A percentile compares a stretch with the other conserved stretches of the same genome.
These are phyloP conservation scores for Lordiphosa collinella DNA, from an alignment of 1,140 invertebrate genomes.

Conservation along the genomic window DNA sequence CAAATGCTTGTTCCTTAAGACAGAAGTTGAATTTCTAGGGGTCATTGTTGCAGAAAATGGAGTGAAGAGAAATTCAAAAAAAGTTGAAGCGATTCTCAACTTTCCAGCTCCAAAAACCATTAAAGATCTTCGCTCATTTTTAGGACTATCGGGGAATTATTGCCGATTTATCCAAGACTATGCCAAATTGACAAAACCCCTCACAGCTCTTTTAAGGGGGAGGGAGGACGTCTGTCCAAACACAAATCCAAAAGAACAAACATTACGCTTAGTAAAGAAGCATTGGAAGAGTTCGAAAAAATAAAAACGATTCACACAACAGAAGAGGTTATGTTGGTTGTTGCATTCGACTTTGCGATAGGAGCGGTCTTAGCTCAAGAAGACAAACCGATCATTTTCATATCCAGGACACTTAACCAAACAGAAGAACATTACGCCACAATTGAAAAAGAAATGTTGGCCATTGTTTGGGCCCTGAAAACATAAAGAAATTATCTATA, in stretches of 20 bases:
- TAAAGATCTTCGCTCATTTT: no score
- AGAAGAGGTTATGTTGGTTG: slow-evolving; percentile 69
- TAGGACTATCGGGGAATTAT: no score
- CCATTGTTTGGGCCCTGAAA: slow-evolving; percentile 79
- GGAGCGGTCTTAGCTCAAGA: slow-evolving; percentile 27
- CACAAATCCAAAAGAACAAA: slow-evolving; percentile 28
- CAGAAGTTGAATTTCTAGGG: no score
- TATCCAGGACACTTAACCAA: slow-evolving; percentile 3
- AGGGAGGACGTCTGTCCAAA: background rate
- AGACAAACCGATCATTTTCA: background rate
- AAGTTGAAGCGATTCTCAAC: no score
- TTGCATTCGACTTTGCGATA: slow-evolving; percentile 54
- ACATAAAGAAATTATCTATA: slow-evolving; percentile 66
- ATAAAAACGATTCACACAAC: slow-evolving; percentile 28
- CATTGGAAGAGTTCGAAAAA: slow-evolving; percentile 45
- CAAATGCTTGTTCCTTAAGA: no score
- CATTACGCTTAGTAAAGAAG: slow-evolving; percentile 43
- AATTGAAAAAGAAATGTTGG: slow-evolving; percentile 60
- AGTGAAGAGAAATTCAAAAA: no score
- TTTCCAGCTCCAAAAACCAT: background rate
- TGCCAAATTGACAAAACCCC: background rate
- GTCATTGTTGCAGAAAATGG: no score
- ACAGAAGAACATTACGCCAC: slow-evolving; percentile 42
- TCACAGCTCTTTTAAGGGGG: slow-evolving; percentile 1
- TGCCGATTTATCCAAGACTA: no score